Evolutionary conservation across 2,888 invertebrate species (phyloP), one percentile per base, ranked within the genome.

Genomic region (Chloroclysta siterata): DNA sequence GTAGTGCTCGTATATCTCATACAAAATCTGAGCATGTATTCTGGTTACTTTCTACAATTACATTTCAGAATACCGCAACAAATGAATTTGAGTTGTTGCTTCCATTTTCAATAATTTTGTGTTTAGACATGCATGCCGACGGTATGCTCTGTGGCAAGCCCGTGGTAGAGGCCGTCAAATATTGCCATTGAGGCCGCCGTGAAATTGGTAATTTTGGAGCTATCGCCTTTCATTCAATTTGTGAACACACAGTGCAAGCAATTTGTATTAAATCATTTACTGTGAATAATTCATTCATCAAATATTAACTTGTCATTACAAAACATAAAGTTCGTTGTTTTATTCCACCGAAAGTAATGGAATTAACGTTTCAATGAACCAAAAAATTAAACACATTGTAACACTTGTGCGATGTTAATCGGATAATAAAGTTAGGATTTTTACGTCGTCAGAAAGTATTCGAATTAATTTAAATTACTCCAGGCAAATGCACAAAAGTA

Each of bases 401-500:
- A 67, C 67, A 63, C 53, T 68, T 54, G 64, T 53, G 66, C 63
- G 67, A 66, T 64, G 71, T 69, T 74, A 72, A 71, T 71, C 67
- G 72, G 70, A 68, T 72, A 73, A 74, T 62, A 70, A 73, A 75
- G 73, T 70, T 66, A 50, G 68, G 64, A 72, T 74, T 74, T 75
- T 74, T 74, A 77, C 78, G 66, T 74, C 72, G 70, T 68, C 67
- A 75, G 76, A 83, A 87, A 85, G 87, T 86, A 88, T 88, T 87
- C 82, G 84, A 88, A 88, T 88, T 88, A 87, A 88, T 88, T 88
- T 82, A 87, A 88, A 87, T 88, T 87, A 86, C 84, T 87, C 81
- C 71, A 82, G 82, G 85, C 84, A 87, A 89, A 88, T 87, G 89
- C 88, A 89, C 88, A 87, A 87, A 90, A 90, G 91, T 90, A 89